phyloP scores from a whole-genome alignment of 2,113 vertebrate species.

The Rhipidura dahli region DNA sequence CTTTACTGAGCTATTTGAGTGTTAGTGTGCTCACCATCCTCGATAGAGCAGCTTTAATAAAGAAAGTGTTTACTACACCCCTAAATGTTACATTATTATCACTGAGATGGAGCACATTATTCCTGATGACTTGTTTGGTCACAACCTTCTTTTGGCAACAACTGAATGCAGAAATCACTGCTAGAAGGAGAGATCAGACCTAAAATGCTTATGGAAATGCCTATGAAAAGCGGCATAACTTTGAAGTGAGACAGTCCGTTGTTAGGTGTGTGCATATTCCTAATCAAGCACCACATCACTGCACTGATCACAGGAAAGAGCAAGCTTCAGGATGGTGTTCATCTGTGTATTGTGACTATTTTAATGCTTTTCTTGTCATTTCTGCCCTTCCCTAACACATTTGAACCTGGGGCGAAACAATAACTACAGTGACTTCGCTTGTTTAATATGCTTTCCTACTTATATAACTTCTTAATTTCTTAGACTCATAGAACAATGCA shows the following conservation, averaged over 20 bases:
- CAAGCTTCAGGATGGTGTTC: not conserved
- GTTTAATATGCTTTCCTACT: not conserved
- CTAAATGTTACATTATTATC: not conserved
- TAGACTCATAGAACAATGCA: not conserved
- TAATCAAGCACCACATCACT: not conserved
- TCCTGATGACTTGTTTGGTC: not conserved
- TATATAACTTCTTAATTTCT: not conserved
- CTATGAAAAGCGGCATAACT: not conserved
- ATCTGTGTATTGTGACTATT: not conserved
- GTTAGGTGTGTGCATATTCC: fast-evolving
- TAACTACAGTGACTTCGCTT: not conserved
- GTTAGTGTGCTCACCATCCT: not conserved
- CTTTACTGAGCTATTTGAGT: not conserved
- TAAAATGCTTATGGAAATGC: not conserved
- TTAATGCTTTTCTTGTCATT: not conserved
- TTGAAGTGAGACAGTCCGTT: not conserved
- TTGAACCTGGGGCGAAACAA: not conserved
- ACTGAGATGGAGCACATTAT: not conserved
- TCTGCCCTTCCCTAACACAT: not conserved
- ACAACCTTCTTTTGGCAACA: not conserved
- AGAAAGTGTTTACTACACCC: not conserved
- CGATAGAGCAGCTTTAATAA: not conserved
- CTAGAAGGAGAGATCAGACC: not conserved
- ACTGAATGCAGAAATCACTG: not conserved
- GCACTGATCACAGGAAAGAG: not conserved